Evolutionary conservation across 2,113 vertebrate species (phyloP).

Genomic region (Mobula hypostoma): DNA sequence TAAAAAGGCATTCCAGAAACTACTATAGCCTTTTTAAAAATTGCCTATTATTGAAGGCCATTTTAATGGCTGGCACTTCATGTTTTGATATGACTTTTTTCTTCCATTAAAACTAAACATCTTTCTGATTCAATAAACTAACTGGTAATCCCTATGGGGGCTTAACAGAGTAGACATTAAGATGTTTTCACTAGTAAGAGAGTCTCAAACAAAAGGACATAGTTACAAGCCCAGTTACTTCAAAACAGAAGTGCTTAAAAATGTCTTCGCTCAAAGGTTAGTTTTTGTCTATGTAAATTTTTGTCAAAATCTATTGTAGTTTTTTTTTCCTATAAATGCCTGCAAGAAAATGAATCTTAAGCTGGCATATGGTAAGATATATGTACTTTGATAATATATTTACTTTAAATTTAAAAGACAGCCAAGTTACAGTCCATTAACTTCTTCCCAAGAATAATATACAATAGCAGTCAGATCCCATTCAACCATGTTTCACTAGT

Average conservation of each 20-base stretch:
- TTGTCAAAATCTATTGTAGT: too few relatives aligned
- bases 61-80: background rate
- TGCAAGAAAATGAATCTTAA: too few relatives aligned
- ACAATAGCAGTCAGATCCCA: background rate
- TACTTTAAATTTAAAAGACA: background rate
- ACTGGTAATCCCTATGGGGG: background rate
- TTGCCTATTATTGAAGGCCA: background rate
- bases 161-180: too few relatives aligned
- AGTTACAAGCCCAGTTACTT: too few relatives aligned
- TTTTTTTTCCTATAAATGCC: too few relatives aligned
- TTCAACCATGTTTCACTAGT: background rate
- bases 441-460: background rate
- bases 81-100: background rate
- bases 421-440: background rate
- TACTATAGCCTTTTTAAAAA: background rate
- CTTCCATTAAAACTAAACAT: background rate
- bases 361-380: too few relatives aligned
- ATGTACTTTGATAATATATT: too few relatives aligned
- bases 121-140: background rate
- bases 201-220: too few relatives aligned
- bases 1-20: slow-evolving; percentile 42
- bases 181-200: too few relatives aligned
- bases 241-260: too few relatives aligned
- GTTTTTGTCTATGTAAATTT: too few relatives aligned
- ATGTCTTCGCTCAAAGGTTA: too few relatives aligned